A percentile compares a stretch with the other conserved stretches of the same genome.
These are phyloP conservation scores for Planiliza haematocheilus DNA, from an alignment of 2,113 vertebrate genomes.

Conservation along the genomic window DNA sequence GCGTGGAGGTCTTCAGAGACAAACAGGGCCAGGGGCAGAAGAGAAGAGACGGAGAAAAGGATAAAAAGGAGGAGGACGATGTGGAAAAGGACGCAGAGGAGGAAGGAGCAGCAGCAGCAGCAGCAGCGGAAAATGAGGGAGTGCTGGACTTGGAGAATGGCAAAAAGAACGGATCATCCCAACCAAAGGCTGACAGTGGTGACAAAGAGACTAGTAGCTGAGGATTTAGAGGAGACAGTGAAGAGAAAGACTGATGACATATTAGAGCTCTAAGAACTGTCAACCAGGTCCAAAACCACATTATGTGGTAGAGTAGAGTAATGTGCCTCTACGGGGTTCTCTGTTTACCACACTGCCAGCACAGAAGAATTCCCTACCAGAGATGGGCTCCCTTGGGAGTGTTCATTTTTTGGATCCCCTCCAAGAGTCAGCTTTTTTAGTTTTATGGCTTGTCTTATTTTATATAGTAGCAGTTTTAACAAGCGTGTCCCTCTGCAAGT, in stretches of 20 bases:
- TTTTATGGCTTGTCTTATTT: constrained; percentile 59
- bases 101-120: neutral
- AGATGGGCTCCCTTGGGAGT: constrained; percentile 27
- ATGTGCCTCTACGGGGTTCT: neutral
- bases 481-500: neutral
- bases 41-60: constrained; percentile 33
- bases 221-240: neutral
- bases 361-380: constrained; percentile 33
- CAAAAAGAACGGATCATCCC: constrained; percentile 37
- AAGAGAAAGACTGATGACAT: neutral
- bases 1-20: constrained; percentile 91
- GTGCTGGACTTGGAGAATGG: constrained; percentile 54
- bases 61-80: constrained; percentile 45
- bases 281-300: constrained; percentile 23
- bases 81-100: constrained; percentile 18
- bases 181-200: constrained; percentile 36
- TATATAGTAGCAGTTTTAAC: constrained; percentile 47
- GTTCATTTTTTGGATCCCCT: constrained; percentile 3
- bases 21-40: constrained; percentile 87
- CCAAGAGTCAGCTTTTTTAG: constrained; percentile 47
- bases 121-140: neutral
- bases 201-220: constrained; percentile 57
- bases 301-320: constrained; percentile 1
- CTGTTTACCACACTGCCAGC: constrained; percentile 36
- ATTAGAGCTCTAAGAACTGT: constrained; percentile 23